Conservation (phyloP, 2,888 invertebrate species). For the Chloromyia formosa region DNA sequence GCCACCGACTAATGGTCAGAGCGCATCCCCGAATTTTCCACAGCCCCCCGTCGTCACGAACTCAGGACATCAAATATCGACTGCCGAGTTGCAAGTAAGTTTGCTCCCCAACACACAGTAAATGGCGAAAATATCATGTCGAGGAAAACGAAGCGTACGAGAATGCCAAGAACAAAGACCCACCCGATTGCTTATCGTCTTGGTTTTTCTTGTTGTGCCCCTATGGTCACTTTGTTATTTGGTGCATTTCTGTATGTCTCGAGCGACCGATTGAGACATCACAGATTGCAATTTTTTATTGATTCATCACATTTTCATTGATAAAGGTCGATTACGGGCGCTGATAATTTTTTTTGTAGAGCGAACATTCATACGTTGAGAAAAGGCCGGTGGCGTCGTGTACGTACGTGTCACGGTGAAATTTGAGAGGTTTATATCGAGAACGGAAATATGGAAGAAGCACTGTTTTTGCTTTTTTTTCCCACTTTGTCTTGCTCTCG, state of each 20-base stretch:
- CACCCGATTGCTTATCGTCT: too few relatives aligned
- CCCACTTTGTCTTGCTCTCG: too few relatives aligned
- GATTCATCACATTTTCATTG: background rate
- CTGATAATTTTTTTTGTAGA: background rate
- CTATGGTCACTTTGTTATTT: background rate
- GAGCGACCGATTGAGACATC: background rate
- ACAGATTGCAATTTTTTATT: background rate
- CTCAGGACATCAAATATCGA: constrained; percentile 69
- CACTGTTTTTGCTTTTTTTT: too few relatives aligned
- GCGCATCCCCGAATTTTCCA: constrained; percentile 66
- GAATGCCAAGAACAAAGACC: too few relatives aligned
- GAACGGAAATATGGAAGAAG: background rate
- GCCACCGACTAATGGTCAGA: constrained; percentile 57
- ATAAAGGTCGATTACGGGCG: background rate
- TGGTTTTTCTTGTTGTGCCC: too few relatives aligned
- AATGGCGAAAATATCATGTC: too few relatives aligned
- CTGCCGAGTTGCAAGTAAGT: constrained; percentile 78
- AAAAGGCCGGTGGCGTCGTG: background rate
- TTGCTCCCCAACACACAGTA: too few relatives aligned
- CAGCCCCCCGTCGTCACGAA: constrained; percentile 62
- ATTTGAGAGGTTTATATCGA: background rate
- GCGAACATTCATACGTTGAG: background rate
- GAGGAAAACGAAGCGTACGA: too few relatives aligned
- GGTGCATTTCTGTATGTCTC: background rate
- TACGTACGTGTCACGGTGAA: background rate